These are phyloP conservation scores for Homarus gammarus DNA, from an alignment of 2,888 invertebrate species.

Conservation along the genomic window DNA sequence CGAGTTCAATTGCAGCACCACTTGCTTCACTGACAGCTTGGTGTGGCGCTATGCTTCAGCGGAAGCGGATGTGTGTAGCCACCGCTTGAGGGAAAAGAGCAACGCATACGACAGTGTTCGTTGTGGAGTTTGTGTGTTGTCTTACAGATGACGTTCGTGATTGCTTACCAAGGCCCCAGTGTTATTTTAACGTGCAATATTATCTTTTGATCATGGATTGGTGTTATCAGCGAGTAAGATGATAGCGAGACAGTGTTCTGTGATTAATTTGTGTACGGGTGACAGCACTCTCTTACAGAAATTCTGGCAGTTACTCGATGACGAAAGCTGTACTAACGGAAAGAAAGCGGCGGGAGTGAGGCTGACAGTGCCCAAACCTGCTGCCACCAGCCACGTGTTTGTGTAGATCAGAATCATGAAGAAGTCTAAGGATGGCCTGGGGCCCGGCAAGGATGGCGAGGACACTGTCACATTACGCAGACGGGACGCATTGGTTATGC, in stretches of 20 bases:
- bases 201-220: background rate
- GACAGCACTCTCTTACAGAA: no score
- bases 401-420: conserved; percentile 38
- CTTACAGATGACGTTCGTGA: background rate
- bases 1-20: conserved; percentile 5
- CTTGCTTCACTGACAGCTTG: conserved; percentile 28
- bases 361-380: background rate
- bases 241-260: background rate
- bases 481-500: background rate
- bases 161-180: background rate
- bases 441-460: background rate
- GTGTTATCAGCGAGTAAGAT: background rate
- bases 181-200: background rate
- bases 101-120: background rate
- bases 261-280: background rate
- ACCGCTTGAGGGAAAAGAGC: conserved; percentile 32
- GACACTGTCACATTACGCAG: conserved; percentile 58
- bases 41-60: conserved; percentile 22
- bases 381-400: background rate
- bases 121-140: background rate
- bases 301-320: background rate
- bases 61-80: conserved; percentile 59
- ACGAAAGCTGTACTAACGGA: no score
- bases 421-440: conserved; percentile 42
- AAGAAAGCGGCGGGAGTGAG: no score